A percentile compares a stretch with the other conserved stretches of the same genome.
These are phyloP conservation scores for Orchesella cincta DNA, from an alignment of 1,140 invertebrate genomes.

Conservation along the genomic window DNA sequence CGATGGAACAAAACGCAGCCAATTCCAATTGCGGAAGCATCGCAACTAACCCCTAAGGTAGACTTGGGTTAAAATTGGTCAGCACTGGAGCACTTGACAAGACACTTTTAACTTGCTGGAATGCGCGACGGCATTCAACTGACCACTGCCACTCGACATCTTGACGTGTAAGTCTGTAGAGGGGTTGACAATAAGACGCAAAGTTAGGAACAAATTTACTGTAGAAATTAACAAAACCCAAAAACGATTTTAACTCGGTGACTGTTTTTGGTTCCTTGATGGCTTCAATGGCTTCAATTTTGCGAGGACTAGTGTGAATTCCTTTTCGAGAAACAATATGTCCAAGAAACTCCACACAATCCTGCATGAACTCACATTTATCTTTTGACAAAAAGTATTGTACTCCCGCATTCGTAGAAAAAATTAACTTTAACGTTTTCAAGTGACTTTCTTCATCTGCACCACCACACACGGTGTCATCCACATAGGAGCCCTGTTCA, in stretches of 20 bases:
- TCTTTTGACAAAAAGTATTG: constrained; percentile 39
- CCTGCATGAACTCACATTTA: constrained; percentile 54
- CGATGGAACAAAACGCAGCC: constrained; percentile 52
- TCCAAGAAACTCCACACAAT: constrained; percentile 55
- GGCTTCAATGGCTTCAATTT: constrained; percentile 53
- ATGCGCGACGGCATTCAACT: not conserved
- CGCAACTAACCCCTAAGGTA: constrained; percentile 28
- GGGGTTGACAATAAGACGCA: constrained; percentile 44
- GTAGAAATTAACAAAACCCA: constrained; percentile 54
- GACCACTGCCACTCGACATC: not conserved
- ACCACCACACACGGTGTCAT: constrained; percentile 52
- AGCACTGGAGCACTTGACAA: constrained; percentile 22
- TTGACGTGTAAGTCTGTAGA: constrained; percentile 46
- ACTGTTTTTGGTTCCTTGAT: constrained; percentile 47
- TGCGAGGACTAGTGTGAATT: constrained; percentile 53
- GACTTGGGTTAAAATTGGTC: not conserved
- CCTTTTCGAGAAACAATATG: constrained; percentile 55
- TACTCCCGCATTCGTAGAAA: constrained; percentile 33
- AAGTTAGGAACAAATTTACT: constrained; percentile 54
- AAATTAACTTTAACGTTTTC: constrained; percentile 47
- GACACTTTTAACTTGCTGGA: constrained; percentile 8
- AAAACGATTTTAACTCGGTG: constrained; percentile 49
- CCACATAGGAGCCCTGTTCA: constrained; percentile 47
- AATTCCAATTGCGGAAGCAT: constrained; percentile 51
- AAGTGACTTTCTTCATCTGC: constrained; percentile 41